Base-by-base conservation (phyloP, 2,113 vertebrate genomes). In the Rhinolophus ferrumequinum region DNA sequence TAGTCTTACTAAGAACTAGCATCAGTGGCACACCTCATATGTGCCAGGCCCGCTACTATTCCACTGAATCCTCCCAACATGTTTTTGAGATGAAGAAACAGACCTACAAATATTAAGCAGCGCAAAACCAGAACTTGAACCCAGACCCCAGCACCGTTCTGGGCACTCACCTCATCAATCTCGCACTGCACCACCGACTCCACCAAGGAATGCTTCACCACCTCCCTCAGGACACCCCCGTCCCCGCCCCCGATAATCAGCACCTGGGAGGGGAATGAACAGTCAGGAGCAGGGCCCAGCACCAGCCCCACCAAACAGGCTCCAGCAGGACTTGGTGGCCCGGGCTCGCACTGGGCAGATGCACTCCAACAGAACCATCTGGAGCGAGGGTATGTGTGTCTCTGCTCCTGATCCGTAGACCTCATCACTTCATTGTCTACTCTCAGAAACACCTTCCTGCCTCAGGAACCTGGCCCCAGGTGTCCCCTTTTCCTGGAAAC, bases 171-270 rank as follows among this genome's bases (percentile, higher is more conserved):
- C 99, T 99, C 99, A 19, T 99, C 99, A 7, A 99, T 99, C 82
- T 99, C 99, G 44, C 99, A 99, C 98, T 99, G 99, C 93, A 99
- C 99, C 95, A 99, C 99, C 0, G 99, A 99, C 60, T 99, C 99
- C 96, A 99, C 99, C 0, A 99, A 97, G 0, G 99, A 98, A 97
- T 99, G 99, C 97, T 99, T 99, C 88, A 99, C 99, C 88, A 99
- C 99, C 97, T 99, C 99, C 6, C 99, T 98, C 15, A 99, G 96
- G 93, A 99, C 99, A 0, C 99, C 99, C 0, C 99, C 99, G 6
- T 99, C 99, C 8, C 99, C 99, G 0, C 99, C 99, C 0, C 99
- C 99, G 52, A 99, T 99, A 93, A 99, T 99, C 90, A 99, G 99
- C 95, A 99, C 99, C 99, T 99, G 97, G 19, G 56, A 1, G 64